These are phyloP conservation scores for Limonius californicus DNA, from an alignment of 1,140 invertebrate genomes.

Conservation along the genomic window DNA sequence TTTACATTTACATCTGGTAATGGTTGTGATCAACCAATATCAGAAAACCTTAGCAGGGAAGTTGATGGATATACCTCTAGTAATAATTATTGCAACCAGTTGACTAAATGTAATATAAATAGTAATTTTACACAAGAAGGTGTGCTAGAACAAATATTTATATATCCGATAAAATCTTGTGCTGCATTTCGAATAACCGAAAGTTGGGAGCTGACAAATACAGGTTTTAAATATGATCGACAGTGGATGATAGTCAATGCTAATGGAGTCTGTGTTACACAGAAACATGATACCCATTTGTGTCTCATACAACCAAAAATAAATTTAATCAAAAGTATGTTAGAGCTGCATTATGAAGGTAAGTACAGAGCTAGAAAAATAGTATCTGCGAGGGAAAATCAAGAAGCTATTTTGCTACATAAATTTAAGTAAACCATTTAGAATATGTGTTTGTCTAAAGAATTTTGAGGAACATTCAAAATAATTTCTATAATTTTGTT, in stretches of 20 bases:
- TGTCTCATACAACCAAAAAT: conserved; percentile 78
- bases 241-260: conserved; percentile 87
- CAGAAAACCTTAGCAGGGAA: no score
- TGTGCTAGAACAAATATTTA: conserved; percentile 62
- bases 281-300: conserved; percentile 78
- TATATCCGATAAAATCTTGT: conserved; percentile 96
- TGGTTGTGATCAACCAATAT: neutral
- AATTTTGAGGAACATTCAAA: no score
- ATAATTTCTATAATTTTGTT: no score
- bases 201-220: conserved; percentile 67
- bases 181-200: conserved; percentile 64
- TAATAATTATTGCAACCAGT: no score
- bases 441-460: no score
- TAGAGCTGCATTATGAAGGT: conserved; percentile 71
- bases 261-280: conserved; percentile 77
- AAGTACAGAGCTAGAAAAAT: conserved; percentile 28
- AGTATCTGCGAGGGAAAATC: neutral
- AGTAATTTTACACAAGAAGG: neutral
- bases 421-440: no score
- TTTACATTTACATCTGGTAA: neutral
- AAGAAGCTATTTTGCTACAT: no score
- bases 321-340: conserved; percentile 55
- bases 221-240: conserved; percentile 83
- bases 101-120: no score
- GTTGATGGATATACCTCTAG: no score